phyloP scores from a whole-genome alignment of 2,888 invertebrate species.

The Zeuzera pyrina region DNA sequence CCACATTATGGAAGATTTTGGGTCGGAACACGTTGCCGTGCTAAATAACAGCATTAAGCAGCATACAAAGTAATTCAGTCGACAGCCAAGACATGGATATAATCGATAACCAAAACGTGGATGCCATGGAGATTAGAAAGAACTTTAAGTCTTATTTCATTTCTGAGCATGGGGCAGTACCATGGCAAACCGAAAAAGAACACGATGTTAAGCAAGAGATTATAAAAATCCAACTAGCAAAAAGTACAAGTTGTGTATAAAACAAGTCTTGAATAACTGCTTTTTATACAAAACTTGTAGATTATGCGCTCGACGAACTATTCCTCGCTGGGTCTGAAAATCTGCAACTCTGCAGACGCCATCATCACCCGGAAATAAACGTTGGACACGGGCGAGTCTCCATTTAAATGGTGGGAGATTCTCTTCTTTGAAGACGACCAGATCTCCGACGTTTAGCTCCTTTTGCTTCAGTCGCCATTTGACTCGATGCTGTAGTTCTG shows the following conservation, averaged over 20 bases:
- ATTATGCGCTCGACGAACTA: conserved; percentile 6
- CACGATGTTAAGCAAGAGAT: conserved; percentile 9
- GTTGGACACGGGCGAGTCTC: conserved; percentile 12
- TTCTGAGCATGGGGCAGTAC: conserved; percentile 12
- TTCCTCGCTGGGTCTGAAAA: conserved; percentile 6
- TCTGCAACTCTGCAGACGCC: conserved; percentile 11
- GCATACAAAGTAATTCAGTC: conserved; percentile 11
- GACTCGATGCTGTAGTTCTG: too few species aligned
- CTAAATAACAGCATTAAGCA: too few species aligned
- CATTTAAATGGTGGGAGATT: conserved; percentile 12
- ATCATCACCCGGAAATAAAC: conserved; percentile 11
- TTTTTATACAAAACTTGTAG: too few species aligned
- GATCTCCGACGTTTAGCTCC: conserved; percentile 1
- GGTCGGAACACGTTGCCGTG: conserved; percentile 8
- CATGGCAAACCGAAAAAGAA: conserved; percentile 12
- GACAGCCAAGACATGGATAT: conserved; percentile 10
- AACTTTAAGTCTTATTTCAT: conserved; percentile 14
- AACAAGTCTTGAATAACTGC: too few species aligned
- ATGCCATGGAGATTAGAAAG: conserved; percentile 12
- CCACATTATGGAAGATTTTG: conserved; percentile 11
- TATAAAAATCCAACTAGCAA: too few species aligned
- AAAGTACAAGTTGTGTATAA: too few species aligned
- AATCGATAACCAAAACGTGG: conserved; percentile 11
- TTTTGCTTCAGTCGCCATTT: conserved; percentile 7
- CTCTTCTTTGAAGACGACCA: conserved; percentile 10